Evolutionary conservation across 2,113 vertebrate genomes (phyloP).

Genomic region (Opisthocomus hoazin): DNA sequence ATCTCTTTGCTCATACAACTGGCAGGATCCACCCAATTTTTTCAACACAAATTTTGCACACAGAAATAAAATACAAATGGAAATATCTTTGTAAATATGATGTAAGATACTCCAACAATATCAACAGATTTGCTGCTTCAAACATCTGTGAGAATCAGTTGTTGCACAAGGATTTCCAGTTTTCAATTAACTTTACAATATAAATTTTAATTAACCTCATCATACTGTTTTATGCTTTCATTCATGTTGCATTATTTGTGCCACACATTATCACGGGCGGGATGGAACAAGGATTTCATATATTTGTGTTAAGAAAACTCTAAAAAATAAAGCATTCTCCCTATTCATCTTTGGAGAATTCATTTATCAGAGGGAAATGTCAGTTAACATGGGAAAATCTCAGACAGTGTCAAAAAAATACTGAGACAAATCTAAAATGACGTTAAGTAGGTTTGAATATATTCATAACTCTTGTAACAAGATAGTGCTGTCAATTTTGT

Average conservation of each 20-base stretch:
- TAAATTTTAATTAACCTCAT: background rate
- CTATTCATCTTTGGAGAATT: background rate
- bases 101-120: background rate
- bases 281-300: background rate
- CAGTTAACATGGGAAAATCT: background rate
- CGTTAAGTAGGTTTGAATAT: background rate
- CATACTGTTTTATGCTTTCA: background rate
- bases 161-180: background rate
- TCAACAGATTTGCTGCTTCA: background rate
- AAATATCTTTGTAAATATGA: background rate
- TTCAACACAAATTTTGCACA: background rate
- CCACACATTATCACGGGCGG: background rate
- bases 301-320: background rate
- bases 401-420: background rate
- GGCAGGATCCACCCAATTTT: background rate
- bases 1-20: background rate
- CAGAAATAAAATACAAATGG: background rate
- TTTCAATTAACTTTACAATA: background rate
- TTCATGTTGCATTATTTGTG: background rate
- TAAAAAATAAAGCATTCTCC: background rate
- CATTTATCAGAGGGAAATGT: background rate
- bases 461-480: background rate
- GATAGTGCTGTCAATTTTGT: background rate
- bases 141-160: background rate
- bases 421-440: background rate